phyloP scores from a whole-genome alignment of 1,140 invertebrate species.

The Meloidogyne chitwoodi region DNA sequence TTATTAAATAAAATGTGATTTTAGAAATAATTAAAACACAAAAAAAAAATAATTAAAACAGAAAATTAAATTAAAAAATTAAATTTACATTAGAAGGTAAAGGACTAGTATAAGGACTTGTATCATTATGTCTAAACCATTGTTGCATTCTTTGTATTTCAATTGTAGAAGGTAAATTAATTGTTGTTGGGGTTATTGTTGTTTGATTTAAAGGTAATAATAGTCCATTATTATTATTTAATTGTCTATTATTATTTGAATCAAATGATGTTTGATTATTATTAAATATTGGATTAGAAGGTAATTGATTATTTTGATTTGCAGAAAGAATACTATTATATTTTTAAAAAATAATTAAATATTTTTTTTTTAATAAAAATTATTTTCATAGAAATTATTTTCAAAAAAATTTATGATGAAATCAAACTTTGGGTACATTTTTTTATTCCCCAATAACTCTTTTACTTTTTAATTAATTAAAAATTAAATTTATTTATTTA shows the following conservation, averaged over 20 bases:
- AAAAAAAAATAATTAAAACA: neutral
- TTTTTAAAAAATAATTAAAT: neutral
- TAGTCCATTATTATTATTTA: no score
- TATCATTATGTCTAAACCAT: conserved; percentile 17
- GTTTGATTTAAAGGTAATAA: neutral
- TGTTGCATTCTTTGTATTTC: conserved; percentile 8
- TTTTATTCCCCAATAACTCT: no score
- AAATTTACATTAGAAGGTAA: neutral
- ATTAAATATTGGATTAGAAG: no score
- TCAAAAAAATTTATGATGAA: no score
- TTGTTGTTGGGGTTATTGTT: neutral
- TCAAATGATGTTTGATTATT: no score
- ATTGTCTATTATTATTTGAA: no score
- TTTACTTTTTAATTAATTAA: neutral
- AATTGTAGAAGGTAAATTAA: neutral
- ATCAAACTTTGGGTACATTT: no score
- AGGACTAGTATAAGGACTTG: conserved; percentile 16
- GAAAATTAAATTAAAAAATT: neutral
- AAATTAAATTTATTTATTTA: no score
- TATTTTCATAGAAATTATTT: no score
- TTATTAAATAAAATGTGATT: no score
- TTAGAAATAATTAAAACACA: no score
- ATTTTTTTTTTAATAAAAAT: no score
- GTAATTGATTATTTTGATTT: neutral
- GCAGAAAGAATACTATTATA: neutral